These are phyloP conservation scores for Drosophila novamexicana DNA, from an alignment of 1,140 invertebrate genomes.

Conservation along the genomic window DNA sequence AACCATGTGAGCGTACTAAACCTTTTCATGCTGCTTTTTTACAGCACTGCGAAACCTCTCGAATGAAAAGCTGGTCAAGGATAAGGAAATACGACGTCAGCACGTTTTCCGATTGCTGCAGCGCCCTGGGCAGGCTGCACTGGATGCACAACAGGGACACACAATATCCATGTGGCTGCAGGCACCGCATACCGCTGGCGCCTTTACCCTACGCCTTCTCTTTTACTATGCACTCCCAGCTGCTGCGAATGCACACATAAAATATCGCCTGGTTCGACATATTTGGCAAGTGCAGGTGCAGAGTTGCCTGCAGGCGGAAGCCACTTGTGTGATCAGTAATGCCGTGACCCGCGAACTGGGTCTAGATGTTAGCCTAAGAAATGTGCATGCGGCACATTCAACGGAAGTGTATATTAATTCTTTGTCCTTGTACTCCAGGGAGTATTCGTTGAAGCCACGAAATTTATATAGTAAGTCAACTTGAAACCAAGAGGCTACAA, in stretches of 20 bases:
- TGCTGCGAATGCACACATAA: slow-evolving; percentile 84
- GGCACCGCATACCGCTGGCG: slow-evolving; percentile 88
- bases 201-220: slow-evolving; percentile 88
- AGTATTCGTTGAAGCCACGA: slow-evolving; percentile 63
- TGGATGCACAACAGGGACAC: slow-evolving; percentile 86
- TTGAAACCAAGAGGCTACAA: no score
- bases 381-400: slow-evolving; percentile 88
- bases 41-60: slow-evolving; percentile 68
- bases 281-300: slow-evolving; percentile 89
- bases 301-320: slow-evolving; percentile 88
- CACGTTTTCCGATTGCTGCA: slow-evolving; percentile 85
- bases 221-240: slow-evolving; percentile 89
- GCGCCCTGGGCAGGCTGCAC: slow-evolving; percentile 70
- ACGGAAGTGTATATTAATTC: slow-evolving; percentile 85
- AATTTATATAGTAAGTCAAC: slow-evolving; percentile 68
- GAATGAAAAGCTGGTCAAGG: slow-evolving; percentile 83
- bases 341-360: slow-evolving; percentile 86
- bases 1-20: not conserved
- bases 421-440: slow-evolving; percentile 70
- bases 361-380: slow-evolving; percentile 87
- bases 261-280: slow-evolving; percentile 89
- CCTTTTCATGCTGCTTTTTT: not conserved
- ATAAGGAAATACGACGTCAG: slow-evolving; percentile 85
- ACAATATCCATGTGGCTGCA: slow-evolving; percentile 88
- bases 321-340: slow-evolving; percentile 85